Evolutionary conservation across 2,888 invertebrate genomes (phyloP).

Genomic region (Tetrapedia diversipes): DNA sequence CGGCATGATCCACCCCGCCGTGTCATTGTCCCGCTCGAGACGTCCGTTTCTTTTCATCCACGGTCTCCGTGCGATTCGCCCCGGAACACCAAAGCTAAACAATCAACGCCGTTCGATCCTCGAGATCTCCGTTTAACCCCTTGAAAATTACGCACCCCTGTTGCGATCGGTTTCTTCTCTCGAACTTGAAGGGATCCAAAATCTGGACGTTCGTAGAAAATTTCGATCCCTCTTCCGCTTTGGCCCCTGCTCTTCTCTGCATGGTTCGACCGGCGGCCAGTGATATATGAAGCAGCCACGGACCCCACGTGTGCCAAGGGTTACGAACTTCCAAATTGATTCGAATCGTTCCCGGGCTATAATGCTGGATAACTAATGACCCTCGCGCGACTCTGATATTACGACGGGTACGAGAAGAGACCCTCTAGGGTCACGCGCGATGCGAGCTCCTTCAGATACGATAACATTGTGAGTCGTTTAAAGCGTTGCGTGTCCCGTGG

Average conservation of each 20-base stretch:
- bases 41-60: conserved; percentile 18
- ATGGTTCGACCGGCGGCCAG: conserved; percentile 49
- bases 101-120: neutral
- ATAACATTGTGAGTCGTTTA: conserved; percentile 35
- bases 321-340: conserved; percentile 71
- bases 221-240: conserved; percentile 44
- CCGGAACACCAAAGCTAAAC: conserved; percentile 3
- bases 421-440: conserved; percentile 41
- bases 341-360: conserved; percentile 68
- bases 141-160: neutral
- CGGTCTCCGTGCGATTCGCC: conserved; percentile 5
- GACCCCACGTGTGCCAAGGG: conserved; percentile 56
- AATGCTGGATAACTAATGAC: conserved; percentile 72
- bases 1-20: conserved; percentile 1
- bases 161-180: neutral
- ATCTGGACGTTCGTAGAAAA: conserved; percentile 45
- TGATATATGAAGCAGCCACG: conserved; percentile 67
- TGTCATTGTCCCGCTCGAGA: conserved; percentile 17
- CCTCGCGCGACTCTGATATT: conserved; percentile 58
- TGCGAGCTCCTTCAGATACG: conserved; percentile 40
- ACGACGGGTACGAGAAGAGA: conserved; percentile 54
- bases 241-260: conserved; percentile 22
- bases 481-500: too few species aligned
- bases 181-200: conserved; percentile 47
- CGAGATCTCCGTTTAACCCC: neutral